Evolutionary conservation across 2,797 vertebrate species (phyloP).

Genomic region (Cyclura pinguis): DNA sequence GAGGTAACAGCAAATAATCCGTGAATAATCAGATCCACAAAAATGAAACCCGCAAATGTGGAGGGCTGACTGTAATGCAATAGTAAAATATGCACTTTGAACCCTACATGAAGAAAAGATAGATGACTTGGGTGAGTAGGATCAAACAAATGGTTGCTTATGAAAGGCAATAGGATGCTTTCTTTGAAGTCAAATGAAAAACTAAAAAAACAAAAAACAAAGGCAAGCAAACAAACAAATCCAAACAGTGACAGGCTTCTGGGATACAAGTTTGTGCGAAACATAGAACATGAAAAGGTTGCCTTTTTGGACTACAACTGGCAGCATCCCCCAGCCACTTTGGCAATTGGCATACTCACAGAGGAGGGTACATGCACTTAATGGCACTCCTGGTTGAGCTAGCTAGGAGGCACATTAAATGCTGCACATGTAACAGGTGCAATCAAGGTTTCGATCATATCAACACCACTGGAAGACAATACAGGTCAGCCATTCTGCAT

Average conservation of each 20-base stretch:
- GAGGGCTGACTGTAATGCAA: background rate
- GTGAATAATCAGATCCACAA: no score
- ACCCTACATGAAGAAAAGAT: background rate
- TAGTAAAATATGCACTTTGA: background rate
- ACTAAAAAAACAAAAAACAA: background rate
- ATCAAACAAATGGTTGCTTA: background rate
- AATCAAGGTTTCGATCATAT: background rate
- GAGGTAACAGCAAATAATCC: no score
- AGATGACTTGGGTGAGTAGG: background rate
- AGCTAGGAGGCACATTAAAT: background rate
- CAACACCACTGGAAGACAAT: background rate
- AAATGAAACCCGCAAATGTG: no score
- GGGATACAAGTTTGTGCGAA: background rate
- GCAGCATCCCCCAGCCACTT: no score
- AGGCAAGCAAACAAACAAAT: background rate
- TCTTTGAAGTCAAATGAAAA: background rate
- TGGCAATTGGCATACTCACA: background rate
- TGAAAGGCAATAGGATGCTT: background rate
- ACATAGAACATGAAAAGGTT: background rate
- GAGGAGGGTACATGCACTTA: background rate
- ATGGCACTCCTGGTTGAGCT: background rate
- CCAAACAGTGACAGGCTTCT: background rate
- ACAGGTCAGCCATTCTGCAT: background rate
- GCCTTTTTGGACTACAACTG: no score
- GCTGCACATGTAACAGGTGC: background rate